phyloP scores from a whole-genome alignment of 64 coral and sea anemone genomes.

The Montipora cactus region DNA sequence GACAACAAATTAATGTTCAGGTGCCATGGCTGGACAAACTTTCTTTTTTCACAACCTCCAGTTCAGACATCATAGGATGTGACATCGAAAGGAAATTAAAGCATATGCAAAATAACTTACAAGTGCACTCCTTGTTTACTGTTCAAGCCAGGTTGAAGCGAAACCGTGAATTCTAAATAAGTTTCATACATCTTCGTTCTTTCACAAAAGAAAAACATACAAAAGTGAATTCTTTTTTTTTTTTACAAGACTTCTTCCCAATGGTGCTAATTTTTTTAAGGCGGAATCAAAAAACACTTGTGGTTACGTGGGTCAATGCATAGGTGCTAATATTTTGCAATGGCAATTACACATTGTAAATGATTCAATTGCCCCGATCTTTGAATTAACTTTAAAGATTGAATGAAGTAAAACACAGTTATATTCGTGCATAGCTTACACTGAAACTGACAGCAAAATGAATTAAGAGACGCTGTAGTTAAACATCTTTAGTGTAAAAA shows the following conservation, averaged over 20 bases:
- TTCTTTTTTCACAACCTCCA: background rate
- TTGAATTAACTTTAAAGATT: background rate
- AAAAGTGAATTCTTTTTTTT: background rate
- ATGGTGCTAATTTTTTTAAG: background rate
- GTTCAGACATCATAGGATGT: background rate
- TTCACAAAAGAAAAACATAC: background rate
- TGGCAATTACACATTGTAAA: too few species aligned
- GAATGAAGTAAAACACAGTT: background rate
- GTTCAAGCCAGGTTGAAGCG: background rate
- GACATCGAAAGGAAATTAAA: slow-evolving; percentile 22
- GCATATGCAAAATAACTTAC: background rate
- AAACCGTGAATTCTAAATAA: background rate
- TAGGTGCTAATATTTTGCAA: too few species aligned
- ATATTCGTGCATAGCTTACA: background rate
- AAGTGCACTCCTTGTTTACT: background rate
- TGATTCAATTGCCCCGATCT: too few species aligned
- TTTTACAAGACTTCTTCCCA: background rate
- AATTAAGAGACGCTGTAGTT: slow-evolving; percentile 30
- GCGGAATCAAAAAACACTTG: too few species aligned
- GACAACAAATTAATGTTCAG: slow-evolving; percentile 25
- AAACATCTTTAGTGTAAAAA: background rate
- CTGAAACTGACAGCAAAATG: background rate
- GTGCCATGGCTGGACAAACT: slow-evolving; percentile 35
- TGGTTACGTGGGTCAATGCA: too few species aligned
- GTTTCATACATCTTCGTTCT: background rate